Evolutionary conservation across 1,140 invertebrate genomes (phyloP), one percentile per base, ranked within the genome.

Genomic region (Apis dorsata): DNA sequence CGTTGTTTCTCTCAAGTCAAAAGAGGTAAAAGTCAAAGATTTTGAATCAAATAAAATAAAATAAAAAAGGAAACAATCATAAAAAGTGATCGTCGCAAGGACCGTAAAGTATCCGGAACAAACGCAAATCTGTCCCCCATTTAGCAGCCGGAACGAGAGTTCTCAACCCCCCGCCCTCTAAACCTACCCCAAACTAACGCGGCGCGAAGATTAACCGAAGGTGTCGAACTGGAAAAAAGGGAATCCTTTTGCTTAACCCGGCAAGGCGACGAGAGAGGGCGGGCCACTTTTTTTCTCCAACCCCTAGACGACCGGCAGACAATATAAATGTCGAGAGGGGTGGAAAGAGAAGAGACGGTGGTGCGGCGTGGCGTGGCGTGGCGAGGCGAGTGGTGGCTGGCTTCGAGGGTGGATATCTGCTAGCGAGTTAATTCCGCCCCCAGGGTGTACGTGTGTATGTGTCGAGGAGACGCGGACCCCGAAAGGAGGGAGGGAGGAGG

Each of bases 381-480:
- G 55, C 44, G 85, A 83, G 86, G 74, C 75, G 89, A 81, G 83
- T 75, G 84, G 81, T 72, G 83, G 81, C 83, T 90, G 79, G 78
- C 66, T 83, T 83, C 85, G 85, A 83, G 86, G 89, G 89, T 91
- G 90, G 91, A 93, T 93, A 93, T 93, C 92, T 93, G 90, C 87
- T 90, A 89, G 90, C 90, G 90, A 94, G 93, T 93, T 93, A 94
- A 93, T 94, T 93, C 91, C 91, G 91, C 91, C 92, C 92, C 89
- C 89, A 70, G 85, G 89, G 71, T 81, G 85, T 74, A 17, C 53
- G 55, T 68, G 60, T 69, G 55, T 62, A 19, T 71, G 76, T 69
- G 53, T 51, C 44, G 71, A 60, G 57, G 85, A 75, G 49, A 80
- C 77, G 19, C 65, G 68, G 65, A 80, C 62, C 76, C 69, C 79